Percentiles rank a stretch among this genome's conserved stretches.
Conservation (phyloP, 2,113 vertebrate genomes). For the Phylloscopus trochilus region DNA sequence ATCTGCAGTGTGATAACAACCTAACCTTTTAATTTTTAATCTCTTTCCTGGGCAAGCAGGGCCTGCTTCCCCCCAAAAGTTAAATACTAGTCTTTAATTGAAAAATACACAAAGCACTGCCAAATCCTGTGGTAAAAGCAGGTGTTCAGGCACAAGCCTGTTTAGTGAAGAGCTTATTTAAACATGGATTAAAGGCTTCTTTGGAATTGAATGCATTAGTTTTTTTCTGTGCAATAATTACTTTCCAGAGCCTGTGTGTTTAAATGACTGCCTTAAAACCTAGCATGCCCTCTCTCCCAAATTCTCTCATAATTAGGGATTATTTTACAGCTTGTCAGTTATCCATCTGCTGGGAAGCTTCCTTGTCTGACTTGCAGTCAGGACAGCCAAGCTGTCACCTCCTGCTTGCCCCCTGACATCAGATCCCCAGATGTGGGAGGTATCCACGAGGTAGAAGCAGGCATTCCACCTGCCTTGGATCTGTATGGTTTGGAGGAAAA, state of each 20-base stretch:
- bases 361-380: not conserved
- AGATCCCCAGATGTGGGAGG: not conserved
- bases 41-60: not conserved
- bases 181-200: slow-evolving; percentile 45
- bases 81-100: slow-evolving; percentile 19
- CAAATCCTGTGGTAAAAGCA: slow-evolving; percentile 32
- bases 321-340: slow-evolving; percentile 8
- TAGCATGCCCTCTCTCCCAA: not conserved
- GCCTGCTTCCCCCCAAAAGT: not conserved
- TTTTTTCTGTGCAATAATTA: slow-evolving; percentile 37
- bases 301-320: slow-evolving; percentile 51
- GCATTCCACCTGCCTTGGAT: not conserved
- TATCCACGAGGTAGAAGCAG: not conserved
- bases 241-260: slow-evolving; percentile 46
- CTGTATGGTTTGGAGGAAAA: not conserved
- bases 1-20: not conserved
- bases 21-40: slow-evolving; percentile 5
- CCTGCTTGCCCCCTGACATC: not conserved
- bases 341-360: not conserved
- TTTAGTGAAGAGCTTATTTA: slow-evolving; percentile 36
- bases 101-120: not conserved
- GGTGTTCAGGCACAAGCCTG: slow-evolving; percentile 24
- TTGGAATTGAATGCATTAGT: not conserved
- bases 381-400: not conserved
- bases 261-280: slow-evolving; percentile 44